Base-by-base conservation (phyloP, 2,113 vertebrate species). In the Clarias magur region DNA sequence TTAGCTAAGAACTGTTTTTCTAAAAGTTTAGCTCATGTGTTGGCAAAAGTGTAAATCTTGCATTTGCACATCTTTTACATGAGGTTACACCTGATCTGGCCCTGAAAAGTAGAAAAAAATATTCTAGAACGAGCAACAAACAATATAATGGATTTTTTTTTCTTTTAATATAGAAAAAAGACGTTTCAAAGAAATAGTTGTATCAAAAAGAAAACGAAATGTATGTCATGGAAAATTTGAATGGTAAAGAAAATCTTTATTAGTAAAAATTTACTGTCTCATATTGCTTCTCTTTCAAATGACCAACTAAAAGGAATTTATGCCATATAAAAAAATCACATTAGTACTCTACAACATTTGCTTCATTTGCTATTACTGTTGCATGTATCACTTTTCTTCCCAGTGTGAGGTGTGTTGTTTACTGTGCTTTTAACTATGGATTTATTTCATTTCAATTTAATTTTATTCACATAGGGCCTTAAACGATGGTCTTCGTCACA, bases 21-120 rank as follows among this genome's bases (percentile, higher is more conserved):
- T 59, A 59, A 59, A 59, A 3, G 57, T 59, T 13, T 25, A 75
- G 38, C 72, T 75, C 13, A 1, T 48, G 42, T 23, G 42, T 11
- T 21, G 9, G 23, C 19, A 21, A 23, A 21, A 75, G 38, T 25
- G 72, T 38, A 38, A 7, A 38, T 75, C 72, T 48, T 23, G 72
- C 38, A 75, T 75, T 75, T 75, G 72, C 72, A 75, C 42, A 75
- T 53, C 72, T 75, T 75, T 53, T 68, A 48, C 72, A 75, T 75
- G 11, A 12, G 7, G 48, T 23, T 38, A 4, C 21, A 25, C 19
- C 21, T 75, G 27, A 30, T 27, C 23, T 53, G 38, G 7, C 4
- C 3, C 30, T 4, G 15, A 63, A 25, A 63, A 23, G 8, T 48
- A 38, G 5, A 48, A 23, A 10, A 73, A 27, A 23, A 9, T 23